phyloP scores from a whole-genome alignment of 2,888 invertebrate species.

The Lepidochrysops patricia region DNA sequence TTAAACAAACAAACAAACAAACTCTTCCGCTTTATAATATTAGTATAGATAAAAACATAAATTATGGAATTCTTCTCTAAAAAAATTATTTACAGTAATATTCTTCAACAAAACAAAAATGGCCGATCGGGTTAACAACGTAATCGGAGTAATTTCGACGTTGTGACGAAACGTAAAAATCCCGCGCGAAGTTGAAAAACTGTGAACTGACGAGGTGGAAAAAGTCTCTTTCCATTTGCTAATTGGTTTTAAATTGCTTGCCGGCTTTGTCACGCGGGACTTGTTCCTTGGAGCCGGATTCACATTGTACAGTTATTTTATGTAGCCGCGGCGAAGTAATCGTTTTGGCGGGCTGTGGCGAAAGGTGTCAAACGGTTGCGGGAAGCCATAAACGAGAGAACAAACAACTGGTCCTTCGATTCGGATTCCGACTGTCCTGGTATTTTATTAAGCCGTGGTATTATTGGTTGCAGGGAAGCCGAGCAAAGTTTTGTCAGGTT shows the following conservation, averaged over 20 bases:
- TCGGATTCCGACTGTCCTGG: no score
- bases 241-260: conserved; percentile 35
- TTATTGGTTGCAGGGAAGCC: no score
- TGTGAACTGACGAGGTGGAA: conserved; percentile 27
- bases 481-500: no score
- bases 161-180: conserved; percentile 7
- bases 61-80: not conserved
- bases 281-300: conserved; percentile 4
- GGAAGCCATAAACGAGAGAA: no score
- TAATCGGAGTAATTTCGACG: conserved; percentile 13
- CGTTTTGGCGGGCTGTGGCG: no score
- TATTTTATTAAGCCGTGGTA: no score
- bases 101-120: not conserved
- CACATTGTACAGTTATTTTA: no score
- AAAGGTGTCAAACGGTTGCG: no score
- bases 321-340: no score
- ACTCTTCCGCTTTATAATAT: no score
- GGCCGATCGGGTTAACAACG: not conserved
- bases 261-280: conserved; percentile 15
- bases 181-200: conserved; percentile 12
- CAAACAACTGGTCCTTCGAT: not conserved
- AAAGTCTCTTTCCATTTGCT: conserved; percentile 33
- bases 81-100: not conserved
- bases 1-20: no score
- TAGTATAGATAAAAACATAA: no score